Evolutionary conservation across 2,113 vertebrate genomes (phyloP).

Genomic region (Antechinus stuartii): DNA sequence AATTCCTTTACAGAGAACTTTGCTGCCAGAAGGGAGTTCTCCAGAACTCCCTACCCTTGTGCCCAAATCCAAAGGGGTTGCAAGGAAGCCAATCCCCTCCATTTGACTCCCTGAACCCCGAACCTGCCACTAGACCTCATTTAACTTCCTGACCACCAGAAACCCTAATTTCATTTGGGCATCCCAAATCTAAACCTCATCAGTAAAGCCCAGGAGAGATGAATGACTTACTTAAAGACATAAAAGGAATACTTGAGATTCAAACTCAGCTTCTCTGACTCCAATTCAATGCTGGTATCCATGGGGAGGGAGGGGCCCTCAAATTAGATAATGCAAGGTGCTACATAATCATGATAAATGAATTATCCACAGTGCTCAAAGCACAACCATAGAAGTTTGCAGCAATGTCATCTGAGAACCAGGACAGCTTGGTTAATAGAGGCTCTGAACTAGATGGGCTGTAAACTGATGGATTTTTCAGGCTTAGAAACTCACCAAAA

Average conservation of each 20-base stretch:
- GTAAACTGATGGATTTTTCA: background rate
- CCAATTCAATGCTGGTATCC: background rate
- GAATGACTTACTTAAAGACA: background rate
- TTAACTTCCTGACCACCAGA: too few species aligned
- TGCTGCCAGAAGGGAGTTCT: too few species aligned
- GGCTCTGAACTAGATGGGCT: background rate
- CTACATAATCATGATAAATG: background rate
- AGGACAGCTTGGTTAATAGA: background rate
- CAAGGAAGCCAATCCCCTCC: too few species aligned
- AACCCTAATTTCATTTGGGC: too few species aligned
- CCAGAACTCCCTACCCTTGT: too few species aligned
- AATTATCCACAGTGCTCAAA: background rate
- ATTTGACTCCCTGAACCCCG: too few species aligned
- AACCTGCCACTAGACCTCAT: too few species aligned
- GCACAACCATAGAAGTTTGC: background rate
- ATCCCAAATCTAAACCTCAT: too few species aligned
- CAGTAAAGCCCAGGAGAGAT: background rate
- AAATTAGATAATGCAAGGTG: background rate
- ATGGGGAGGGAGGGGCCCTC: background rate
- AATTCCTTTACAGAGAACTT: too few species aligned
- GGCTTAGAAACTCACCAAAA: background rate
- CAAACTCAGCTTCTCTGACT: background rate
- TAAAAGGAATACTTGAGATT: background rate
- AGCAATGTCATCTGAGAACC: background rate
- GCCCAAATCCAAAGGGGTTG: too few species aligned